Conservation (phyloP, 1,140 invertebrate species). For the Drosophila serrata region DNA sequence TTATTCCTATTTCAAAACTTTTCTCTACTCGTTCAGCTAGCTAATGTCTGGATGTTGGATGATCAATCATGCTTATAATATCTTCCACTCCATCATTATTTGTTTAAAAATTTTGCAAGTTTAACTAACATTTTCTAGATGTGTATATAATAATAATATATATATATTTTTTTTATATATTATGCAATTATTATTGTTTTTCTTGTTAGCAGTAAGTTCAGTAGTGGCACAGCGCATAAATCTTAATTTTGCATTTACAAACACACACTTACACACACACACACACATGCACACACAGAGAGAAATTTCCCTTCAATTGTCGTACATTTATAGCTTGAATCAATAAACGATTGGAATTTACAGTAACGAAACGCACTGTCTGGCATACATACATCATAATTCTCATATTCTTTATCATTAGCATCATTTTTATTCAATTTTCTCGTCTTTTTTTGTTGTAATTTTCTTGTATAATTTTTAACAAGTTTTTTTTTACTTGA, state of each 20-base stretch:
- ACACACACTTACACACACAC: conserved; percentile 22
- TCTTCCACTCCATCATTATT: conserved; percentile 5
- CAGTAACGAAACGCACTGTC: not conserved
- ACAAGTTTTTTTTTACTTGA: conserved; percentile 8
- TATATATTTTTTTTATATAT: conserved; percentile 14
- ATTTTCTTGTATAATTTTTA: conserved; percentile 9
- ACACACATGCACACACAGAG: not conserved
- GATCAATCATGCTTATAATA: not conserved
- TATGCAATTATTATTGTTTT: conserved; percentile 62
- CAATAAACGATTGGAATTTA: conserved; percentile 4
- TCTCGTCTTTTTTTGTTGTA: not conserved
- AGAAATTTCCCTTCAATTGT: not conserved
- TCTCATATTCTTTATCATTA: conserved; percentile 7
- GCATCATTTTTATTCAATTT: conserved; percentile 3
- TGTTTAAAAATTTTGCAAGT: conserved; percentile 56
- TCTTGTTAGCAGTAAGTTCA: conserved; percentile 70
- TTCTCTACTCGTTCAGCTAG: conserved; percentile 17
- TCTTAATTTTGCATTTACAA: conserved; percentile 23
- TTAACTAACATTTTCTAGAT: conserved; percentile 64
- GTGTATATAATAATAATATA: conserved; percentile 25
- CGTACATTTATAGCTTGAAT: conserved; percentile 10
- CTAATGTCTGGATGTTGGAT: conserved; percentile 21
- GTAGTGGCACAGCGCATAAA: conserved; percentile 69
- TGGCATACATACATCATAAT: conserved; percentile 1
- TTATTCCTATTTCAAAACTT: not conserved